These are phyloP conservation scores for Synanthedon myopaeformis DNA, from an alignment of 2,888 invertebrate genomes.

Conservation along the genomic window DNA sequence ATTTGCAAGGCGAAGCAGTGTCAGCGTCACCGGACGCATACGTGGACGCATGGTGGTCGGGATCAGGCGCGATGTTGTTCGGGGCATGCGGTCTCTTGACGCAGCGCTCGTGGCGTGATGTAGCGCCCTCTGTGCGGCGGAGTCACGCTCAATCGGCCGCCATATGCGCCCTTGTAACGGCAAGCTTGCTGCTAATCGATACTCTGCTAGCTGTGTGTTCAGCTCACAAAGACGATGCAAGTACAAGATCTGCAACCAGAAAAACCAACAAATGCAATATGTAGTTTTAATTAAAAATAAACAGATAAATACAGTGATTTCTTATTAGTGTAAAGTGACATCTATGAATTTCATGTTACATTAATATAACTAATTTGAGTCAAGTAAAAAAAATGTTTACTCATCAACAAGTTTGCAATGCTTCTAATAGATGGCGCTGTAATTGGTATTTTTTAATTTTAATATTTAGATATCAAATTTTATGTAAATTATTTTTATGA, in stretches of 20 bases:
- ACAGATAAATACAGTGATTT: too few species aligned
- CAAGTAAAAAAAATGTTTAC: too few species aligned
- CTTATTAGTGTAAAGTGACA: too few species aligned
- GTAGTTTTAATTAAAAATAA: background rate
- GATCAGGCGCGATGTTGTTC: slow-evolving; percentile 37
- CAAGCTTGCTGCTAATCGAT: slow-evolving; percentile 39
- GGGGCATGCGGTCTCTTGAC: slow-evolving; percentile 44
- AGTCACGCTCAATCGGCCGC: slow-evolving; percentile 33
- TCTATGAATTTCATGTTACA: too few species aligned
- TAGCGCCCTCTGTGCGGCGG: slow-evolving; percentile 29
- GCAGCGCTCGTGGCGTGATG: slow-evolving; percentile 37
- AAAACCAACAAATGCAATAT: slow-evolving; percentile 16
- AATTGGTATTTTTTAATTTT: too few species aligned
- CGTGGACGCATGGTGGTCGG: slow-evolving; percentile 60
- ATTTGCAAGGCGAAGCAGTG: slow-evolving; percentile 40
- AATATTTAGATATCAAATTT: too few species aligned
- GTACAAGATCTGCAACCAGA: slow-evolving; percentile 30
- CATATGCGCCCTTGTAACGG: slow-evolving; percentile 37
- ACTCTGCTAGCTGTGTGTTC: slow-evolving; percentile 42
- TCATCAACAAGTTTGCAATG: too few species aligned
- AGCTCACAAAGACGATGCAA: slow-evolving; percentile 33
- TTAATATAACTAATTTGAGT: too few species aligned
- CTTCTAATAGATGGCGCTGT: too few species aligned
- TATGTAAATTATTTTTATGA: too few species aligned
- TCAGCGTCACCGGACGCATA: slow-evolving; percentile 54